A percentile compares a stretch with the other conserved stretches of the same genome.
Evolutionary conservation across 2,113 vertebrate genomes (phyloP).

Genomic region (Campylomormyrus tamandua): DNA sequence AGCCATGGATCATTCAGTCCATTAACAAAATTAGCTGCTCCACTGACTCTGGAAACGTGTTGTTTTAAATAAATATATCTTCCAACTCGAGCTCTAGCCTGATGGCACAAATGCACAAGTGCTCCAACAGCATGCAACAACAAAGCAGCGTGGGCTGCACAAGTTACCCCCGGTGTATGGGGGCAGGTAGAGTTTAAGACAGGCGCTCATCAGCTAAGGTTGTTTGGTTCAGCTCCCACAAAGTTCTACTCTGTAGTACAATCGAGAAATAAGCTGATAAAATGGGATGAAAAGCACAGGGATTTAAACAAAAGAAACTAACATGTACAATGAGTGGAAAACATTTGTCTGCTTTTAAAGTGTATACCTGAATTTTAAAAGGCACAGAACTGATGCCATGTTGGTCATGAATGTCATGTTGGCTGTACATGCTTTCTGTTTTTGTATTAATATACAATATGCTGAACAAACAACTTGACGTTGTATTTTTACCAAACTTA

Average conservation of each 20-base stretch:
- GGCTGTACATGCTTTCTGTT: neutral
- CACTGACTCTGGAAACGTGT: neutral
- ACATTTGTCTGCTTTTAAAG: neutral
- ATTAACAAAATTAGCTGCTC: neutral
- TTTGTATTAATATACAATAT: neutral
- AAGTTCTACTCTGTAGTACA: neutral
- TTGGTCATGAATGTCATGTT: neutral
- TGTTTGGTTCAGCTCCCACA: neutral
- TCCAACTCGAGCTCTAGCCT: neutral
- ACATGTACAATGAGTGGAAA: neutral
- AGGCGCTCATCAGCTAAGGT: neutral
- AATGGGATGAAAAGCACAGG: neutral
- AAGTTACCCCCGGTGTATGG: neutral
- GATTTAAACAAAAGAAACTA: neutral
- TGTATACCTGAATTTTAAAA: neutral
- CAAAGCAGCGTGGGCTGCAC: neutral
- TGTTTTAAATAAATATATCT: neutral
- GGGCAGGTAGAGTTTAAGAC: neutral
- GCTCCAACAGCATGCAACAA: neutral
- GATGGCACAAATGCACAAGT: neutral
- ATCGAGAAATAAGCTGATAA: neutral
- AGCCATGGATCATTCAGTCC: neutral
- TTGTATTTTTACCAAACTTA: neutral
- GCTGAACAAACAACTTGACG: neutral
- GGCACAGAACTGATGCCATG: neutral